Percentiles rank a stretch among this genome's conserved stretches.
Conservation (phyloP, 2,113 vertebrate genomes). For the Ornithorhynchus anatinus region DNA sequence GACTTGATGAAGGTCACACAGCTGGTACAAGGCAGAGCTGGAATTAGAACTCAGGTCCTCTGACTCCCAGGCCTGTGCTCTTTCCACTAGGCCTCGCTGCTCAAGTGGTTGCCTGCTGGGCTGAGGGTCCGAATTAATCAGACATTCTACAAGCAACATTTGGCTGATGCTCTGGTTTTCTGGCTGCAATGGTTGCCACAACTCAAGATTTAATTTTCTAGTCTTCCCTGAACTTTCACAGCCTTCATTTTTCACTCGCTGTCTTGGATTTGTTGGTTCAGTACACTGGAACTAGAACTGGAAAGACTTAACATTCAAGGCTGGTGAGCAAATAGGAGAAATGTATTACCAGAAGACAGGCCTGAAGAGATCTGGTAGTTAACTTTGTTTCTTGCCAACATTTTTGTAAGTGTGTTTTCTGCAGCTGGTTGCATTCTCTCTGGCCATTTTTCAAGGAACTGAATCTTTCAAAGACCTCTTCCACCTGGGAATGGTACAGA, state of each 20-base stretch:
- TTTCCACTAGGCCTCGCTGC: too few relatives aligned
- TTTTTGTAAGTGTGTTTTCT: not conserved
- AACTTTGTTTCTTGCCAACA: slow-evolving; percentile 12
- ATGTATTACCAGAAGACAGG: slow-evolving; percentile 9
- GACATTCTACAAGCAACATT: not conserved
- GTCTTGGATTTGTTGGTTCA: not conserved
- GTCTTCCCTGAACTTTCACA: slow-evolving; percentile 33
- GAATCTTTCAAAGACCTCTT: not conserved
- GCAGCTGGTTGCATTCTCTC: not conserved
- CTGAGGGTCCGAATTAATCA: not conserved
- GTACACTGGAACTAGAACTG: not conserved
- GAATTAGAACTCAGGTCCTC: too few relatives aligned
- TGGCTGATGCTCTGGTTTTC: not conserved
- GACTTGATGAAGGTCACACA: too few relatives aligned
- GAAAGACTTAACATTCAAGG: slow-evolving; percentile 50
- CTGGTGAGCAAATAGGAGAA: slow-evolving; percentile 30
- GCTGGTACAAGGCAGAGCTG: too few relatives aligned
- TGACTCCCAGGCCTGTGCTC: too few relatives aligned
- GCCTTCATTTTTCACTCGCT: slow-evolving; percentile 28
- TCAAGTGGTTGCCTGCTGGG: too few relatives aligned
- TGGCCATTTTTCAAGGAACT: slow-evolving; percentile 11
- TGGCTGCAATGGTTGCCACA: not conserved
- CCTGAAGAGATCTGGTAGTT: not conserved
- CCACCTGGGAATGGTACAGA: not conserved
- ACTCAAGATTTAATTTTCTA: slow-evolving; percentile 27